These are phyloP conservation scores for Oscheius sp. DNA, from an alignment of 2,888 invertebrate genomes.

Conservation along the genomic window DNA sequence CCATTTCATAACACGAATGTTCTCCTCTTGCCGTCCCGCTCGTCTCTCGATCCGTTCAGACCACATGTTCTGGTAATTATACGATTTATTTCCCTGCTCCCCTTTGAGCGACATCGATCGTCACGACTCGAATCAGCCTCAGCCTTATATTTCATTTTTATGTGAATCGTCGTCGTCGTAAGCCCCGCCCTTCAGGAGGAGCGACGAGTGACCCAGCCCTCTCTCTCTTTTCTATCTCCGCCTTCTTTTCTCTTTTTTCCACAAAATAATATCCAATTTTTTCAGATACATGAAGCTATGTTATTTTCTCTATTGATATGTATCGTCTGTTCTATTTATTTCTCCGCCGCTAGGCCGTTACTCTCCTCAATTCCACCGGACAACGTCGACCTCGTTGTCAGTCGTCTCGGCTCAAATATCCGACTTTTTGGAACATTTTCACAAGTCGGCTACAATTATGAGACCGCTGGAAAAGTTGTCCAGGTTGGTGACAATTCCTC, in stretches of 20 bases:
- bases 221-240: background rate
- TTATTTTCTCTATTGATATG: conserved; percentile 6
- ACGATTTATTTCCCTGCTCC: conserved; percentile 23
- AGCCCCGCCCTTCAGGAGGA: conserved; percentile 31
- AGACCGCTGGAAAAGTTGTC: conserved; percentile 58
- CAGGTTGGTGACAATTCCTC: conserved; percentile 47
- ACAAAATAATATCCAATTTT: background rate
- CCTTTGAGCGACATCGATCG: conserved; percentile 25
- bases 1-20: background rate
- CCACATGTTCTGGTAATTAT: conserved; percentile 32
- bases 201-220: conserved; percentile 1
- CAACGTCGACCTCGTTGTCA: conserved; percentile 38
- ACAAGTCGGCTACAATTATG: conserved; percentile 61
- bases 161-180: conserved; percentile 35
- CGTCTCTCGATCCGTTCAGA: background rate
- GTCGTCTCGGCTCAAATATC: conserved; percentile 10
- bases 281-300: conserved; percentile 17
- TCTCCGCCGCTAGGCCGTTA: conserved; percentile 21
- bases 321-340: background rate
- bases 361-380: conserved; percentile 20
- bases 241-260: conserved; percentile 35
- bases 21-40: background rate
- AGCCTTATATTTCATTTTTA: conserved; percentile 35
- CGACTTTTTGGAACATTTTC: conserved; percentile 55
- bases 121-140: background rate